Base-by-base conservation (phyloP, 2,797 vertebrate genomes). In the Chaenodraco wilsoni region DNA sequence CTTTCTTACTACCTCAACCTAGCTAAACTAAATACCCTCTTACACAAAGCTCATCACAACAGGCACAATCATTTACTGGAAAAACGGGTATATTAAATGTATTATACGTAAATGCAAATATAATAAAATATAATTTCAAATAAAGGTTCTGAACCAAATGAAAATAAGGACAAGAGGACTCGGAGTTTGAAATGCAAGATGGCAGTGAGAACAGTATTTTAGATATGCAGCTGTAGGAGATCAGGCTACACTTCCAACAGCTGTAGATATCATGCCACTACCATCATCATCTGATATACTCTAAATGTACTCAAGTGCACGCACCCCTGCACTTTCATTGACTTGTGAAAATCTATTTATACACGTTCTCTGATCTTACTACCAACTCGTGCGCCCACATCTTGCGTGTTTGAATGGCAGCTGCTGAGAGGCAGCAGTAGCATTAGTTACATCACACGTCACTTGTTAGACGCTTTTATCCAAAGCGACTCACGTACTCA, bases 311-410 rank as follows among this genome's bases (percentile, higher is more conserved):
- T 27, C 27, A 27, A 4, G 27, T 21, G 7, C 27, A 15, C 21
- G 50, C 68, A 49, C 27, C 60, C 55, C 44, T 62, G 61, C 49
- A 57, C 44, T 46, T 57, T 46, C 3, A 5, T 23, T 9, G 27
- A 52, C 57, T 17, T 62, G 13, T 19, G 19, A 57, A 54, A 40
- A 46, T 50, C 41, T 69, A 69, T 73, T 73, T 27, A 50, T 51
- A 37, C 33, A 33, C 7, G 33, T 33, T 8, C 59, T 44, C 69
- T 69, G 65, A 4, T 15, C 49, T 74, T 74, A 61, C 75, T 19
- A 10, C 51, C 16, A 44, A 55, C 54, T 2, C 8, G 27, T 44
- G n/a, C n/a, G 15, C 49, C 23, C 21, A 62, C 7, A 15, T 61
- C 31, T 41, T 23, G 21, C 49, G 21, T 4, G 23, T 56, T 62